Percentiles rank a stretch among this genome's conserved stretches.
phyloP scores from a whole-genome alignment of 2,888 invertebrate species.

The Stenotaenia linearis region DNA sequence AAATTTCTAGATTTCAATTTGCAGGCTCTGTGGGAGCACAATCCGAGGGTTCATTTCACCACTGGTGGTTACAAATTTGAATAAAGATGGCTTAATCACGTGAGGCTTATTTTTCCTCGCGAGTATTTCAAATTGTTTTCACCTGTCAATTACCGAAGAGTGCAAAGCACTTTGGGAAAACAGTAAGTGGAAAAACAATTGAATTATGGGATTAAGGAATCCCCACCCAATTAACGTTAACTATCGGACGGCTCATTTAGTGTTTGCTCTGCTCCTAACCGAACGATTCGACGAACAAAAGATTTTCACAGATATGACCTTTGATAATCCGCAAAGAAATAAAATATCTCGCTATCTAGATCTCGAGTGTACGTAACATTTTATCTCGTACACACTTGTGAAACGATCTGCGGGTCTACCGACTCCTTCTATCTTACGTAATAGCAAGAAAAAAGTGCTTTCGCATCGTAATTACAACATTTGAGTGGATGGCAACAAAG shows the following conservation, averaged over 20 bases:
- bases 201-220: not conserved
- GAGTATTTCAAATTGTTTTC: not conserved
- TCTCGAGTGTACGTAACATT: not conserved
- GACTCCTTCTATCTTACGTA: no score
- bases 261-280: not conserved
- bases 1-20: not conserved
- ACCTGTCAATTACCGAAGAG: not conserved
- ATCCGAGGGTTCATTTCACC: not conserved
- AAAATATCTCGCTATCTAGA: not conserved
- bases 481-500: no score
- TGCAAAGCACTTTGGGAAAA: not conserved
- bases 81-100: not conserved
- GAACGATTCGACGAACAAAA: not conserved
- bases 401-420: no score
- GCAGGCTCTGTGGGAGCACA: not conserved
- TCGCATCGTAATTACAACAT: no score
- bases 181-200: not conserved
- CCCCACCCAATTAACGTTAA: not conserved
- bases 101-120: not conserved
- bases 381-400: not conserved
- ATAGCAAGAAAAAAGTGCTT: no score
- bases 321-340: not conserved
- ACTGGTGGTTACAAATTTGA: not conserved
- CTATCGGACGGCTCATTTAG: not conserved
- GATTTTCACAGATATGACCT: not conserved